Base-by-base conservation (phyloP, 2,797 vertebrate species). In the Nasua narica region DNA sequence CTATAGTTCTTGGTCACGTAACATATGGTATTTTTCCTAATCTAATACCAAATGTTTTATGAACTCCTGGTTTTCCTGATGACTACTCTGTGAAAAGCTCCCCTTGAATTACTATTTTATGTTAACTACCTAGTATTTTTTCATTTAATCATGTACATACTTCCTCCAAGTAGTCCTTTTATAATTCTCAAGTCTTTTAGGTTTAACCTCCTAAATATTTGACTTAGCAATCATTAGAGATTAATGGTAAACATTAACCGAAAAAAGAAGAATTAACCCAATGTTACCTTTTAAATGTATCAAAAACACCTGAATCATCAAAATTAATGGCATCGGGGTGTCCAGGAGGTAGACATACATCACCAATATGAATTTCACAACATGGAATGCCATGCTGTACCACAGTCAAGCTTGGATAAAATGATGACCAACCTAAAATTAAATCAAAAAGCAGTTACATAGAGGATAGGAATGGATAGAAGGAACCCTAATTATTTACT, bases 351-450 rank as follows among this genome's bases (percentile, higher is more conserved):
- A 99, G 99, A 99, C 99, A 99, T 98, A 99, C 97, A 97, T 99
- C 99, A 95, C 99, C 99, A 98, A 99, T 97, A 98, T 99, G 99
- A 99, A 99, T 99, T 98, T 99, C 99, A 98, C 99, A 99, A 98
- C 99, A 99, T 97, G 99, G 99, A 98, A 99, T 99, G 98, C 99
- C 99, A 98, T 99, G 99, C 98, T 99, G 99, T 98, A 99, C 99
- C 98, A 99, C 99, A 92, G 99, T 99, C 98, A 99, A 99, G 98
- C 99, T 99, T 89, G 99, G 99, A 98, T 99, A 99, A 98, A 99
- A 99, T 92, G 99, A 99, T 95, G 99, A 99, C 99, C 99, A 99
- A 96, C 99, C 99, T 99, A 98, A 93, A 98, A 96, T 97, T 85
- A 97, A 97, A 98, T 97, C 56, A 85, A 76, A 98, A 97, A 96